Base-by-base conservation (phyloP, 1,140 invertebrate species). In the Drosophila watanabei region DNA sequence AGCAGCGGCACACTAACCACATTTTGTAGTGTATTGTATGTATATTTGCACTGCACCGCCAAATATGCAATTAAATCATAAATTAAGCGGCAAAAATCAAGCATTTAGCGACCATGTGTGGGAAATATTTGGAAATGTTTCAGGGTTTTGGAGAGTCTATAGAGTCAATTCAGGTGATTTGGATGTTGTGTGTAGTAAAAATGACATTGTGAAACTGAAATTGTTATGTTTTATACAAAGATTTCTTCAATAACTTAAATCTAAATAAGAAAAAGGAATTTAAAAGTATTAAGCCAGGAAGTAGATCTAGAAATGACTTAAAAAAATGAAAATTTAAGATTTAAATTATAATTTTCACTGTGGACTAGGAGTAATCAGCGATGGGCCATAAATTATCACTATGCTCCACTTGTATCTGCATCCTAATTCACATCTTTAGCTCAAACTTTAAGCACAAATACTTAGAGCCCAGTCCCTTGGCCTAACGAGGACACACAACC, bases 41-140 rank as follows among this genome's bases (percentile, higher is more conserved):
- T 18, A 39, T 64, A 72, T 83, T 76, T 70, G 61, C 61, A 87
- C 65, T 77, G 65, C 45, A 65, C 60, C 71, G 56, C 69, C 18
- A 83, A 89, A 89, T 89, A 79, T 81, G 82, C 79, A 90, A 89
- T 90, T 90, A 90, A 86, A 85, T 83, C 86, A 90, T 75, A 90
- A 86, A 89, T 90, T 86, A 89, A 82, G 79, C 65, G 66, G 80
- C 85, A 52, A 85, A 85, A 90, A 82, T 90, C 68, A 79, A 90
- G 79, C 64, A 84, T 73, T 73, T 81, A 82, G 39, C 32, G 24
- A 2, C 33, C 16, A 54, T 5, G 30, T 33, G 30, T 35, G 33
- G 37, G 24, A 13, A 45, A 10, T 16, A 28, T 20, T 20, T n/a
- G 28, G n/a, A 30, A 30, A n/a, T 30, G 28, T 51, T 51, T n/a